Evolutionary conservation across 2,113 vertebrate genomes (phyloP).

Genomic region (Pelecanus crispus): DNA sequence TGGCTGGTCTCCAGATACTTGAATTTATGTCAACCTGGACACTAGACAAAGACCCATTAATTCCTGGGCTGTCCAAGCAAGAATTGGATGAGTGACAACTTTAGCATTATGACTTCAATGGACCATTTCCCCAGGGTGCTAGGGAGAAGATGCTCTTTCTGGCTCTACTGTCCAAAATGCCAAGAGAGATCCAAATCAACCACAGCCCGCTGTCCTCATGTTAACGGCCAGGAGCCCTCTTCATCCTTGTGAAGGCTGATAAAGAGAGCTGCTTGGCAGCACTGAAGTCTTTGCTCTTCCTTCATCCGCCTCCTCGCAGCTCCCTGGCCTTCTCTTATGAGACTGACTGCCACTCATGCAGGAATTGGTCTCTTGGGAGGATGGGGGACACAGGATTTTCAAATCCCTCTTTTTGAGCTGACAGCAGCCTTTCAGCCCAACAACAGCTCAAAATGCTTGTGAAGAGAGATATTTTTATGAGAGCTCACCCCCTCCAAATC

Average conservation of each 20-base stretch:
- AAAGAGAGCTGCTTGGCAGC: not conserved
- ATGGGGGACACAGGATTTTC: not conserved
- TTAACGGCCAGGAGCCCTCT: not conserved
- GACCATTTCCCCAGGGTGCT: not conserved
- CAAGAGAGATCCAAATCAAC: not conserved
- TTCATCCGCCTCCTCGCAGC: not conserved
- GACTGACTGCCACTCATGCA: not conserved
- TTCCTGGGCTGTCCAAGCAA: not conserved
- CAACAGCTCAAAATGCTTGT: constrained; percentile 1
- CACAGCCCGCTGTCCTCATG: accelerated
- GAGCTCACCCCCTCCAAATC: constrained; percentile 36
- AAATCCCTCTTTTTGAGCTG: constrained; percentile 1
- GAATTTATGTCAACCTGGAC: constrained; percentile 33
- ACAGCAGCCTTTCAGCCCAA: constrained; percentile 31
- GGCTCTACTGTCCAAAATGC: not conserved
- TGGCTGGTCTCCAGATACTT: not conserved
- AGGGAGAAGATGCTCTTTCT: not conserved
- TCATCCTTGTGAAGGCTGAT: not conserved
- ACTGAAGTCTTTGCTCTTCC: not conserved
- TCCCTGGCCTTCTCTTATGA: not conserved
- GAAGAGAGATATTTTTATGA: constrained; percentile 56
- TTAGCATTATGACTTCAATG: not conserved
- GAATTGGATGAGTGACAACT: not conserved
- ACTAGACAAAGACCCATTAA: not conserved
- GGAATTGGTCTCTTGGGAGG: constrained; percentile 16